A percentile compares a stretch with the other conserved stretches of the same genome.
These are phyloP conservation scores for Chloroceryle amazona DNA, from an alignment of 2,797 vertebrate species.

Conservation along the genomic window DNA sequence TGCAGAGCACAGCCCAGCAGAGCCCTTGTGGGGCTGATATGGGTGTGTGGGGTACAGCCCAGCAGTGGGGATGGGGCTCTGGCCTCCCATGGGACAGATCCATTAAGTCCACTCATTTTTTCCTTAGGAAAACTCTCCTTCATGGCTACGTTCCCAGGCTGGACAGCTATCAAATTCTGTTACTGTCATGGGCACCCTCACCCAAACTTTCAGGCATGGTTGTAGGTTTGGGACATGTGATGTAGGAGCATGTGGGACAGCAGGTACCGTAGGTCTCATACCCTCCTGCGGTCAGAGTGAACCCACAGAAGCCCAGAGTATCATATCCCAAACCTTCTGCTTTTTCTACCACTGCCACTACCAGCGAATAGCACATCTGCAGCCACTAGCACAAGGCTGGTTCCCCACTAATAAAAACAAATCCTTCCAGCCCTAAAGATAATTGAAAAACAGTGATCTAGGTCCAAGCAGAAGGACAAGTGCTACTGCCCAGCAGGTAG, in stretches of 20 bases:
- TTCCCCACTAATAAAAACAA: background rate
- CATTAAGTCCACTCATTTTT: fast-evolving
- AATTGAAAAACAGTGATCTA: background rate
- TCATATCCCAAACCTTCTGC: fast-evolving
- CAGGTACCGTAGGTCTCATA: background rate
- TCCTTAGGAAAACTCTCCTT: background rate
- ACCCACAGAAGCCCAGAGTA: background rate
- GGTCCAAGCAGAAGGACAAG: background rate
- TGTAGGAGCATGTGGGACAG: fast-evolving
- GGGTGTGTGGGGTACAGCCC: background rate
- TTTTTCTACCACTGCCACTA: background rate
- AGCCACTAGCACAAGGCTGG: background rate
- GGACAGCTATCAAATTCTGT: background rate
- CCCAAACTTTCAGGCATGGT: background rate
- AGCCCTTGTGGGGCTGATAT: fast-evolving
- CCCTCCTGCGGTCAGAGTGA: background rate
- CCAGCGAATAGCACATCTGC: background rate
- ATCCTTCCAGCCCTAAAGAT: background rate
- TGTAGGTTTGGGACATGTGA: background rate
- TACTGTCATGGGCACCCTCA: background rate
- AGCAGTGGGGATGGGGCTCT: background rate
- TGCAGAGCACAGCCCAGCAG: background rate
- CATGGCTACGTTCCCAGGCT: background rate
- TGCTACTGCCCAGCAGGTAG: background rate
- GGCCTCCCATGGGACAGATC: background rate